A percentile compares a stretch with the other conserved stretches of the same genome.
These are phyloP conservation scores for Parnassius apollo DNA, from an alignment of 2,888 invertebrate genomes.

Conservation along the genomic window DNA sequence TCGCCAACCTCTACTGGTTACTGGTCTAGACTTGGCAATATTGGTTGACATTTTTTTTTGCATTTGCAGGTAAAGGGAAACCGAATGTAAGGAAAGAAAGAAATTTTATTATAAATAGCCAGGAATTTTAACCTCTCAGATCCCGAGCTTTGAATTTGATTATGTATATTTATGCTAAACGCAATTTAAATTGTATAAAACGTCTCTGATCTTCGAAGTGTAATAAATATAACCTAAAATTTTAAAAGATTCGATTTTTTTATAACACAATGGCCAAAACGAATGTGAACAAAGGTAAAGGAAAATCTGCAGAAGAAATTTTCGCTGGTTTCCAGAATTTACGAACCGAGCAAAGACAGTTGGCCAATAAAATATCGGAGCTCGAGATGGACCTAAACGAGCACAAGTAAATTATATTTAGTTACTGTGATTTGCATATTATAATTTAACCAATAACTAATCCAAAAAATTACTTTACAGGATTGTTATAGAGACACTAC, in stretches of 20 bases:
- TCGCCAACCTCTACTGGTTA: too few species aligned
- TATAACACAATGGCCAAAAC: constrained; percentile 51
- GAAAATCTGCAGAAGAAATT: constrained; percentile 87
- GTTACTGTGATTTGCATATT: constrained; percentile 1
- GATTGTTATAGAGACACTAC: constrained; percentile 95
- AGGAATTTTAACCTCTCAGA: too few species aligned
- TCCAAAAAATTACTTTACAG: constrained; percentile 67
- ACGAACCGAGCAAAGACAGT: constrained; percentile 91
- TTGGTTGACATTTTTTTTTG: too few species aligned
- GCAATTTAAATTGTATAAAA: too few species aligned
- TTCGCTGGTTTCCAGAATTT: constrained; percentile 93
- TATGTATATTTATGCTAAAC: too few species aligned
- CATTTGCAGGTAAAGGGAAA: too few species aligned
- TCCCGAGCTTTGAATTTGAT: too few species aligned
- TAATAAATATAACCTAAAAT: constrained; percentile 21
- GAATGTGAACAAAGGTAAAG: constrained; percentile 62
- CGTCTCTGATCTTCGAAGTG: too few species aligned
- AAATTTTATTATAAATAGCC: too few species aligned
- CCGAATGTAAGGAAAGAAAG: too few species aligned
- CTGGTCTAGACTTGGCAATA: too few species aligned
- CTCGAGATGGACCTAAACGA: constrained; percentile 97
- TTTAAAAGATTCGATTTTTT: background rate
- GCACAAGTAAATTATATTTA: constrained; percentile 89
- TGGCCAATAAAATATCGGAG: constrained; percentile 94
- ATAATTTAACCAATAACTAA: background rate